A percentile compares a stretch with the other conserved stretches of the same genome.
These are phyloP conservation scores for Pardalotus punctatus DNA, from an alignment of 2,113 vertebrate species.

Conservation along the genomic window DNA sequence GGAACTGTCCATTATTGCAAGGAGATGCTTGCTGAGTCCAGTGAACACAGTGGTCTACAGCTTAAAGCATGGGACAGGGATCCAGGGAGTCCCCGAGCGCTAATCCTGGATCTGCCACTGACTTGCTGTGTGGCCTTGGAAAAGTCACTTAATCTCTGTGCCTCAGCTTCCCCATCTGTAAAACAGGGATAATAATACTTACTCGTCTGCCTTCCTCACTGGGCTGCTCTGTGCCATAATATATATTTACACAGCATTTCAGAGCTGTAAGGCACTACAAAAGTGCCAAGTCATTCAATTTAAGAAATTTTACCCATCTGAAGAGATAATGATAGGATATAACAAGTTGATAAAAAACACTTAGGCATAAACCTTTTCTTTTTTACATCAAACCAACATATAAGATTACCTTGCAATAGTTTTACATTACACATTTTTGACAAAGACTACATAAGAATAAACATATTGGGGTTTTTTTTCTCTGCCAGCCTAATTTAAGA, in stretches of 20 bases:
- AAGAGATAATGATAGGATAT: neutral
- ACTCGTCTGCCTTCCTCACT: neutral
- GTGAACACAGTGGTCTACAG: constrained; percentile 36
- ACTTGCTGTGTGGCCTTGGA: constrained; percentile 34
- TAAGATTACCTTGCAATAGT: neutral
- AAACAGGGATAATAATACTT: constrained; percentile 57
- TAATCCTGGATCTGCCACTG: constrained; percentile 53
- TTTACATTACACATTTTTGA: neutral
- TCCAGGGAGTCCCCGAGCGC: neutral
- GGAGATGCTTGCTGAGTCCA: constrained; percentile 46
- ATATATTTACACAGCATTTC: neutral
- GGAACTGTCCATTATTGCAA: constrained; percentile 54
- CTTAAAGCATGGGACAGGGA: constrained; percentile 39
- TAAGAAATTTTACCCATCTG: neutral
- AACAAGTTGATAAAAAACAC: neutral
- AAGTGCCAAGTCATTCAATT: neutral
- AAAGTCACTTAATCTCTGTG: constrained; percentile 60
- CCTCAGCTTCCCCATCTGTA: constrained; percentile 57
- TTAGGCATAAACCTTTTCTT: neutral
- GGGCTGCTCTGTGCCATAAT: neutral
- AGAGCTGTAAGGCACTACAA: neutral
- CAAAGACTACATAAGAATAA: neutral
- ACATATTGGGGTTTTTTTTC: neutral
- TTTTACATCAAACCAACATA: neutral
- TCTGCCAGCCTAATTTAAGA: neutral